Base-by-base conservation (phyloP, 2,888 invertebrate genomes). In the Pyrrhia umbra region DNA sequence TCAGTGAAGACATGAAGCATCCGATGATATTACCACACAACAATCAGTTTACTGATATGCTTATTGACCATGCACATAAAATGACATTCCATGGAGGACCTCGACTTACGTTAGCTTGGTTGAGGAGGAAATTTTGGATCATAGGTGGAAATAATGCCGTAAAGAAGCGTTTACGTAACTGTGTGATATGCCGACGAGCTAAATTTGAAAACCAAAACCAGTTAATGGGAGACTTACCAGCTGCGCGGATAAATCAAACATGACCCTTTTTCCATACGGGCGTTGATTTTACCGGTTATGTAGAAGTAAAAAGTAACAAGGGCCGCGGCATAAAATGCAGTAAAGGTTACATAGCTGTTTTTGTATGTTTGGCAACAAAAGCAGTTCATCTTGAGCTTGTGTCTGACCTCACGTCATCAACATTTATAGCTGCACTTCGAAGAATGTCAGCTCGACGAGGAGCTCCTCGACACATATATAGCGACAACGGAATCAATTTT, bases 351-450 rank as follows among this genome's bases (percentile, higher is more conserved):
- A 39, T 65, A 1, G 58, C 54, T 18, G 54, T 65, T 6, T 65
- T 65, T 10, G 39, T 65, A 1, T 65, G 64, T 20, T 23, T 65
- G 15, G 25, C 47, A 2, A 58, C 64, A 1, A 64, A 64, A 15
- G 73, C 66, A 0, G 49, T 69, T 2, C 73, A 73, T 21, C 18
- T 73, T 8, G 68, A 73, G 18, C 37, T 69, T 9, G 68, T 69
- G 2, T 73, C 73, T 1, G 68, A 69, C 25, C 10, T 73, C 9
- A 55, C 21, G 2, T 49, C 65, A 8, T 50, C 60, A 50, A 30
- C 66, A 15, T 73, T 73, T 30, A 16, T 73, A 25, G 63, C 66
- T 42, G 69, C 68, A 1, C 46, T 74, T 1, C 27, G 52, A 9
- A 34, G 73, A 16, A 51, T 74, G 52, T 27, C 51, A 2, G 59